Percentiles rank a stretch among this genome's conserved stretches.
phyloP scores from a whole-genome alignment of 1,140 invertebrate species.

The Myzus persicae region DNA sequence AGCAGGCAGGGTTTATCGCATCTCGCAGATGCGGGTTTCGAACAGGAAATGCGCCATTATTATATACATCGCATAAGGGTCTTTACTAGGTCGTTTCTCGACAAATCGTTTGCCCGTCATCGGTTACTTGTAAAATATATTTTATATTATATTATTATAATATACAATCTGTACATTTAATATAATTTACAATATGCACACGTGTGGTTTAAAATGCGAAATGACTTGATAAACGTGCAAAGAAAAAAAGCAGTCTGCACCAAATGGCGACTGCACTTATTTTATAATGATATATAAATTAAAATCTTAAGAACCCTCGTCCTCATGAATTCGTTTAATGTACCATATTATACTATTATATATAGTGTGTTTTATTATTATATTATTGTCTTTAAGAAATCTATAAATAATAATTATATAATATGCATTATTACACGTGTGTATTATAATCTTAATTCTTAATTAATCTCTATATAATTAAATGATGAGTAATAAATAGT shows the following conservation, averaged over 20 bases:
- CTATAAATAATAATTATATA: not conserved
- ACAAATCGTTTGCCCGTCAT: not conserved
- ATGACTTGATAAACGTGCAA: not conserved
- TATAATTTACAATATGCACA: not conserved
- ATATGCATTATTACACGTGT: not conserved
- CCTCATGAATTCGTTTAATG: not conserved
- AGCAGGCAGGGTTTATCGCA: not conserved
- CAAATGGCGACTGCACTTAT: not conserved
- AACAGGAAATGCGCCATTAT: not conserved
- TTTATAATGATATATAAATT: not conserved
- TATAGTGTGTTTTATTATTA: too few relatives aligned
- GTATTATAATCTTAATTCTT: not conserved
- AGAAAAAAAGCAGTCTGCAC: not conserved
- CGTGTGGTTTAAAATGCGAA: not conserved
- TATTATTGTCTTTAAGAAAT: not conserved
- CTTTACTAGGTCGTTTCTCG: not conserved
- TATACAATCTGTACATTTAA: not conserved
- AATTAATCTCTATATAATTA: conserved; percentile 12
- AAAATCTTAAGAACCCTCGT: not conserved
- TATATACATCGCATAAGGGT: not conserved
- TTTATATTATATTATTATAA: not conserved
- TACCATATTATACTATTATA: too few relatives aligned
- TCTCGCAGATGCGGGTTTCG: not conserved
- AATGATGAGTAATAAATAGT: not conserved
- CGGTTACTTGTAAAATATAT: not conserved